Evolutionary conservation across 1,140 invertebrate genomes (phyloP), one percentile per base, ranked within the genome.

Genomic region (Nautilus pompilius): DNA sequence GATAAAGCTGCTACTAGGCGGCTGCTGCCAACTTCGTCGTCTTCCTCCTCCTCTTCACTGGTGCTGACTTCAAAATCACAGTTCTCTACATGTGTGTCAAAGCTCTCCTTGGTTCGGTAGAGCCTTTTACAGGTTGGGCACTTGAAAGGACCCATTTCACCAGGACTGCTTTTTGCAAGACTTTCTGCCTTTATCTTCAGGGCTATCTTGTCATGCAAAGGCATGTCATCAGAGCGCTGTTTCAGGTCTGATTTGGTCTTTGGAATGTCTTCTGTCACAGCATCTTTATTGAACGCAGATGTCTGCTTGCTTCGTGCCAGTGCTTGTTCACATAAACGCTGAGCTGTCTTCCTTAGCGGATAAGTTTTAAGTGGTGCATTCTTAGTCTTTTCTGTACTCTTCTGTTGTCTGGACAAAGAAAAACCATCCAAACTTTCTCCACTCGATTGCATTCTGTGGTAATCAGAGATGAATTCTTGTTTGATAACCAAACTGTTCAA

Each of bases 81-180:
- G 22, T 86, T 88, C 13, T 87, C 83, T 48, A 93, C 82, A 80
- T 97, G 94, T 30, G 90, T 86, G 70, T 92, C 88, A 74, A 90
- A 95, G 68, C 93, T 94, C 54, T 91, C 88, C 67, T 88, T 89
- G 13, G 92, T 96, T 73, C 93, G 86, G 77, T 96, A 97, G 3
- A 92, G 91, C 71, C 92, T 90, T 71, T 92, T 90, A 78, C 94
- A 97, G 58, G 90, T 87, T 66, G 89, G 87, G 81, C 94, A 96
- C 70, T 90, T 92, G 0, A 95, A 93, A 20, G 92, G 90, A 66
- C 87, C 88, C 29, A 73, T 67, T 15, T 78, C 73, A 29, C 72
- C 72, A n/a, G 76, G 71, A 60, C 58, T 69, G 49, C 74, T 81
- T 58, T 69, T 75, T 22, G 75, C 79, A 45, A 77, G 60, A 58